Evolutionary conservation across 2,113 vertebrate species (phyloP).

Genomic region (Nanorana parkeri): DNA sequence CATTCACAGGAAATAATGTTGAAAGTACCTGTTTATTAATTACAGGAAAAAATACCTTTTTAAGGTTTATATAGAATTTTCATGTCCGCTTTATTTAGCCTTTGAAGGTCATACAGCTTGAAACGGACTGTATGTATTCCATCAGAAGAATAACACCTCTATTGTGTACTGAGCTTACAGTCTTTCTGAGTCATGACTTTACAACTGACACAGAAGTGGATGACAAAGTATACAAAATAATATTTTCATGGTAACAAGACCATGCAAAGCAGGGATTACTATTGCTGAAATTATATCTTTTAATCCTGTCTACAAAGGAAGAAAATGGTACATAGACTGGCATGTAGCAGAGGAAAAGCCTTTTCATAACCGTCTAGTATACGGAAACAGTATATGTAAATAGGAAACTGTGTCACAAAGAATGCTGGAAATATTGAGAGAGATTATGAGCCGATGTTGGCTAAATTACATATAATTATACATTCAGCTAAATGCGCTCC

Average conservation of each 20-base stretch:
- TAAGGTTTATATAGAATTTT: neutral
- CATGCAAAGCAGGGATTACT: neutral
- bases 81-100: neutral
- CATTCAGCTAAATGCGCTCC: too few relatives aligned
- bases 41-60: neutral
- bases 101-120: neutral
- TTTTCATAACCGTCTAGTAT: too few relatives aligned
- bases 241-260: conserved; percentile 29
- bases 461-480: too few relatives aligned
- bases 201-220: conserved; percentile 12
- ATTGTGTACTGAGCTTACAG: neutral
- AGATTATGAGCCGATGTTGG: too few relatives aligned
- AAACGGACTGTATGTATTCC: neutral
- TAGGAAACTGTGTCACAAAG: too few relatives aligned
- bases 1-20: too few relatives aligned
- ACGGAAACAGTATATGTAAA: too few relatives aligned
- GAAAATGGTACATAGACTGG: too few relatives aligned
- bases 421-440: too few relatives aligned
- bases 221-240: neutral
- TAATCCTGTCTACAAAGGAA: neutral
- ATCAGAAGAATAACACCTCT: neutral
- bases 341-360: too few relatives aligned
- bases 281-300: conserved; percentile 13
- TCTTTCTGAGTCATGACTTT: neutral
- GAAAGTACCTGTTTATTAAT: too few relatives aligned